phyloP scores from a whole-genome alignment of 2,797 vertebrate genomes.

The Anisognathus igniventris region DNA sequence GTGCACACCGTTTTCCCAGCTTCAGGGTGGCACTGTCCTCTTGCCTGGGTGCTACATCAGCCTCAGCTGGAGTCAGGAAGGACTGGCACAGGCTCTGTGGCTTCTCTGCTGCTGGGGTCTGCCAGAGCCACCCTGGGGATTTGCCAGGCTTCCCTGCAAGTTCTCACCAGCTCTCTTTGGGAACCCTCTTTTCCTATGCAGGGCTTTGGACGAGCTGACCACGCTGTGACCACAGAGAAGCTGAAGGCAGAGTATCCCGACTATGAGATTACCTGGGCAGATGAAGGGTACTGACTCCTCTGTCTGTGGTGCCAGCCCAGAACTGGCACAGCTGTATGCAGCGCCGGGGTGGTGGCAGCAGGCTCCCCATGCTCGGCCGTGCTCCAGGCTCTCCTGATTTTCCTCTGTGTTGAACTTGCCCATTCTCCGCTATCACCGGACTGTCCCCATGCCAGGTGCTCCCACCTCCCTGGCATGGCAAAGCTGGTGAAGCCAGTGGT shows the following conservation, averaged over 20 bases:
- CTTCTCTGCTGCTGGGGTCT: neutral
- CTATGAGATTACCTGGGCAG: slow-evolving; percentile 90
- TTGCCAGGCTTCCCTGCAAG: rapidly evolving
- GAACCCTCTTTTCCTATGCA: slow-evolving; percentile 34
- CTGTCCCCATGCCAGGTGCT: rapidly evolving
- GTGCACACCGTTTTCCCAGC: neutral
- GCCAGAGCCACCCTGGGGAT: no score
- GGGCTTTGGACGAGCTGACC: slow-evolving; percentile 91
- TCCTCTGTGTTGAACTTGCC: neutral
- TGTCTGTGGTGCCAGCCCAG: rapidly evolving
- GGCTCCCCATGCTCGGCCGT: rapidly evolving
- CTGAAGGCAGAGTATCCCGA: slow-evolving; percentile 84
- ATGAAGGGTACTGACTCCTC: slow-evolving; percentile 88
- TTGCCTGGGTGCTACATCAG: rapidly evolving
- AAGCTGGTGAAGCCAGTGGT: neutral
- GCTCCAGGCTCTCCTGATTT: neutral
- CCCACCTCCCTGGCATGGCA: rapidly evolving
- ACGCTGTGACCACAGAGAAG: slow-evolving; percentile 84
- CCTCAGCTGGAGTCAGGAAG: neutral
- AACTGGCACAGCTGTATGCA: rapidly evolving
- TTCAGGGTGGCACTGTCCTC: rapidly evolving
- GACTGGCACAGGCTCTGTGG: rapidly evolving
- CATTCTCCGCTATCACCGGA: rapidly evolving
- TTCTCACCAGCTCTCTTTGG: neutral
- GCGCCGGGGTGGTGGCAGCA: rapidly evolving